These are phyloP conservation scores for Trididemnum clinides DNA, from an alignment of 23 tunicate genomes.

Conservation along the genomic window DNA sequence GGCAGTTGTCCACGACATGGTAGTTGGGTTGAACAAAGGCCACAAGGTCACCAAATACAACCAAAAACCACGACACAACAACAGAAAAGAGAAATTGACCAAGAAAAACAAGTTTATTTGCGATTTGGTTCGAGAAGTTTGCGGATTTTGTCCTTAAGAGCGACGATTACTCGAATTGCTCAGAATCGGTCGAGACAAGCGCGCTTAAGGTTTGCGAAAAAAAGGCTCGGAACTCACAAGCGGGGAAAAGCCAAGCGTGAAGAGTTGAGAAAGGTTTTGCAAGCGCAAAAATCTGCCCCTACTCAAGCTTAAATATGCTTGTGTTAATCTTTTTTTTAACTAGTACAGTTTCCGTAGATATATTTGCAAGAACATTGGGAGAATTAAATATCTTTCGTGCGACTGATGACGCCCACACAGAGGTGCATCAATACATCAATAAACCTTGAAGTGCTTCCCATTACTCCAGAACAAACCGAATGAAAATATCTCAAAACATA, in stretches of 20 bases:
- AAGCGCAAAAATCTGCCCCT: conserved; percentile 79
- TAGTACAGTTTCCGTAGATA: too few relatives aligned
- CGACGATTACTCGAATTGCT: conserved; percentile 95
- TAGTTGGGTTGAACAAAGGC: conserved; percentile 90
- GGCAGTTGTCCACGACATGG: conserved; percentile 92
- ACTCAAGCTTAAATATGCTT: neutral
- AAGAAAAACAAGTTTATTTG: conserved; percentile 90
- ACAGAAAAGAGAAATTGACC: conserved; percentile 71
- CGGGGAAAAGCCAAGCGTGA: conserved; percentile 99
- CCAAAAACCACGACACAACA: conserved; percentile 59
- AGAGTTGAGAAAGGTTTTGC: conserved; percentile 88
- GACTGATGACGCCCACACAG: too few relatives aligned
- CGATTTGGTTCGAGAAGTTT: conserved; percentile 87
- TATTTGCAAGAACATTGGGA: neutral
- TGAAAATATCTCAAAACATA: too few relatives aligned
- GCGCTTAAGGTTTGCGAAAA: conserved; percentile 85
- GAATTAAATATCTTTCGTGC: neutral
- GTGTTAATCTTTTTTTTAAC: too few relatives aligned
- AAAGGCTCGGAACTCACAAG: conserved; percentile 89
- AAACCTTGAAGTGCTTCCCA: too few relatives aligned
- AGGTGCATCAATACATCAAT: too few relatives aligned
- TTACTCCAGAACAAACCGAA: too few relatives aligned
- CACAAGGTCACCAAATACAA: conserved; percentile 86
- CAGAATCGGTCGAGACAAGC: conserved; percentile 94
- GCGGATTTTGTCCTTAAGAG: conserved; percentile 97